Evolutionary conservation across 2,888 invertebrate genomes (phyloP), one percentile per base, ranked within the genome.

Genomic region (Drosophila nigricruria): DNA sequence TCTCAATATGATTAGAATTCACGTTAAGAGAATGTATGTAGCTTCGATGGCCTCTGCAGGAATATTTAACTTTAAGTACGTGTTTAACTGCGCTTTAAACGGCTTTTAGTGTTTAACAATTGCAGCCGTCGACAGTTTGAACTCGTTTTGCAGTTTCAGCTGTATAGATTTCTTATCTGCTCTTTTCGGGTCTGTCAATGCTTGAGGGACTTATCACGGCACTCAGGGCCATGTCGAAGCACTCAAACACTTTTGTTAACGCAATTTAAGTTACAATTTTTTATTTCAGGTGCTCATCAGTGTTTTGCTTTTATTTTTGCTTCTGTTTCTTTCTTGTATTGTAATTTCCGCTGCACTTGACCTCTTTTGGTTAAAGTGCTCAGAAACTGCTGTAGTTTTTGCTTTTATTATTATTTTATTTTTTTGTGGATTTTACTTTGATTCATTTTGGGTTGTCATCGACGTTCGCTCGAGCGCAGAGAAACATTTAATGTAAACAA

Each of bases 281-380:
- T 9, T 53, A 36, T 53, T 73, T 62, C 27, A 58, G 60, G 47
- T 45, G 63, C 62, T 36, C 76, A 58, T 61, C 66, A 23, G 23
- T 42, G 62, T 30, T 59, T 65, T 59, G 57, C 47, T 49, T 20
- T 32, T 12, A 3, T 20, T 9, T 10, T 20, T 12, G n/a, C 5
- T 14, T 56, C 5, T 20, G 18, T 5, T 23, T 52, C 12, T 53
- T n/a, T 36, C 36, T 27, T 16, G 14, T 23, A 18, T 38, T 38
- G 70, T 63, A 73, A 66, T 77, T 73, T 49, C 27, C 38, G 60
- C 32, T 81, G 84, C 80, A 84, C 88, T 87, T 84, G 88, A 87
- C 84, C 88, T 53, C 81, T 78, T 84, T 86, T 23, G 20, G 32
- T 34, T 49, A 57, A 63, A 49, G 58, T 47, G 56, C 40, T 42